A percentile compares a stretch with the other conserved stretches of the same genome.
Evolutionary conservation across 1,140 invertebrate genomes (phyloP).

Genomic region (Leptopilina clavipes): DNA sequence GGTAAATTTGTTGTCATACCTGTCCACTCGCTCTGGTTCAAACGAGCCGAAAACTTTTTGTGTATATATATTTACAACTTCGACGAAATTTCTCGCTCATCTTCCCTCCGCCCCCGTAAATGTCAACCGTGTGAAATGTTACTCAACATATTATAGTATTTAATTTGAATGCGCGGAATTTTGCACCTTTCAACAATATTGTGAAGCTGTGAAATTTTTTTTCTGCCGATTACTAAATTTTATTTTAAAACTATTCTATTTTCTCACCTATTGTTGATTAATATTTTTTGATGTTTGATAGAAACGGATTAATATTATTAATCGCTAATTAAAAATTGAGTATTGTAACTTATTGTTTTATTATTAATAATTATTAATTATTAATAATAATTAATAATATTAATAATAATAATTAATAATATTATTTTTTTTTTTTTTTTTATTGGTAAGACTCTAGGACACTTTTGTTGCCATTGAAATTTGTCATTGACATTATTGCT

Average conservation of each 20-base stretch:
- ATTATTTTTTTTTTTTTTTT: not conserved
- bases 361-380: too few species aligned
- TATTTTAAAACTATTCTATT: too few species aligned
- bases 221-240: too few species aligned
- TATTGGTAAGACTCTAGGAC: not conserved
- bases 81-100: constrained; percentile 20
- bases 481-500: constrained; percentile 7
- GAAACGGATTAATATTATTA: too few species aligned
- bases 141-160: not conserved
- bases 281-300: too few species aligned
- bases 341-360: too few species aligned
- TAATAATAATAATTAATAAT: too few species aligned
- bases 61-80: constrained; percentile 14
- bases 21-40: constrained; percentile 16
- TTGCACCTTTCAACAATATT: constrained; percentile 4
- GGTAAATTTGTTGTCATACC: constrained; percentile 32
- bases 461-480: not conserved
- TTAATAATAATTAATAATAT: too few species aligned
- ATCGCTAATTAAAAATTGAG: too few species aligned
- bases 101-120: not conserved
- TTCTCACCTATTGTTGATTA: too few species aligned
- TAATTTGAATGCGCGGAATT: not conserved
- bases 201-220: too few species aligned
- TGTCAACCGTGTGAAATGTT: constrained; percentile 3
- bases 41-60: constrained; percentile 2